phyloP scores from a whole-genome alignment of 2,113 vertebrate species.

The Trogon melanurus region DNA sequence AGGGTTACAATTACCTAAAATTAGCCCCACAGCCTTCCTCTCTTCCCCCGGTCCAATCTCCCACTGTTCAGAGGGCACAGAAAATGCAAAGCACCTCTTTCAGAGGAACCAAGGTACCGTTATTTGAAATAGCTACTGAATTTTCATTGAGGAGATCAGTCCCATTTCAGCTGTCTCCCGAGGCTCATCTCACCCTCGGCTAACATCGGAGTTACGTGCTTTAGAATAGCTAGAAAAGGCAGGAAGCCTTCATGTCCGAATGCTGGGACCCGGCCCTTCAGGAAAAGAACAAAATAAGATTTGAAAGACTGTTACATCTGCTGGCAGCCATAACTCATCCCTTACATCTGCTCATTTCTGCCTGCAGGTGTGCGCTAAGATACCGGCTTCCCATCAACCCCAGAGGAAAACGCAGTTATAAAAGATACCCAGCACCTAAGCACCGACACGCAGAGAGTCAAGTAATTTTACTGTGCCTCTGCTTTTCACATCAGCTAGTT shows the following conservation, averaged over 20 bases:
- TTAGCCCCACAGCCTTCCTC: not conserved
- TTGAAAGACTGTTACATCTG: not conserved
- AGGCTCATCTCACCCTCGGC: not conserved
- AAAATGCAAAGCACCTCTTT: not conserved
- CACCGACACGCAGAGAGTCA: accelerated
- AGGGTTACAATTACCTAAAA: not conserved
- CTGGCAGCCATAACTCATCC: not conserved
- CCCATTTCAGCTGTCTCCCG: not conserved
- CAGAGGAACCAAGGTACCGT: too few relatives aligned
- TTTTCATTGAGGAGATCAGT: not conserved
- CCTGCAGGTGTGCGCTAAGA: not conserved
- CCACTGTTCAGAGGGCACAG: not conserved
- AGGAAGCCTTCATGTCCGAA: not conserved
- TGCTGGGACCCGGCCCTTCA: not conserved
- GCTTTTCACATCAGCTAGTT: too few relatives aligned
- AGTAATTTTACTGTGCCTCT: not conserved
- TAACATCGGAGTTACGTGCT: not conserved
- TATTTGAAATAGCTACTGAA: not conserved
- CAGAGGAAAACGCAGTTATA: accelerated
- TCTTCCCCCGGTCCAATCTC: not conserved
- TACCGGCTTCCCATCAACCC: not conserved
- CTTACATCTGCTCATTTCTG: not conserved
- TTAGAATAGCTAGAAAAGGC: not conserved
- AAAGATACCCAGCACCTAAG: not conserved
- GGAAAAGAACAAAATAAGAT: not conserved